phyloP scores from a whole-genome alignment of 1,140 invertebrate genomes.

The Pseudachorutes palmiensis region DNA sequence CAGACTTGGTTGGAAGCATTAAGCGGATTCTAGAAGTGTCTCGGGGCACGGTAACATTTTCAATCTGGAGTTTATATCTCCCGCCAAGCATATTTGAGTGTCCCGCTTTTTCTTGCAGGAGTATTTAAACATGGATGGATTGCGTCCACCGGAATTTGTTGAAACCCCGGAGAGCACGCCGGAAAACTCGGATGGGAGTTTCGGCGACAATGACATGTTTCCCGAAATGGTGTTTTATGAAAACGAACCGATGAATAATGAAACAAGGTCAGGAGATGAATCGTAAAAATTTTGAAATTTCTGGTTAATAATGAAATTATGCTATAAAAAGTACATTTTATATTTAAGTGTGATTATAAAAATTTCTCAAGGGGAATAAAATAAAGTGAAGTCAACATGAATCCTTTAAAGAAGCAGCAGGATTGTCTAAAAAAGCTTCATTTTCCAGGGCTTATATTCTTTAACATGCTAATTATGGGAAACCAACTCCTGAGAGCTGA shows the following conservation, averaged over 20 bases:
- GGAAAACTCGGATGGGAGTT: slow-evolving; percentile 25
- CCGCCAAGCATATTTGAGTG: slow-evolving; percentile 1
- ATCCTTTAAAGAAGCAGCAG: background rate
- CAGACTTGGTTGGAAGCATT: slow-evolving; percentile 75
- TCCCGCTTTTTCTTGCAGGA: slow-evolving; percentile 19
- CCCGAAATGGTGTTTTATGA: background rate
- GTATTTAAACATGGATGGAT: slow-evolving; percentile 29
- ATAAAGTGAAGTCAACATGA: background rate
- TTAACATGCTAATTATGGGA: too few relatives aligned
- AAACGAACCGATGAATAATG: background rate
- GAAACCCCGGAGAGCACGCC: slow-evolving; percentile 30
- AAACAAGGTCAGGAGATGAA: background rate
- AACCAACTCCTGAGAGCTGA: too few relatives aligned
- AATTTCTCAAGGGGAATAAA: background rate
- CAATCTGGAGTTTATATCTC: background rate
- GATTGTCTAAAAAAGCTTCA: too few relatives aligned
- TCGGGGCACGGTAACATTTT: slow-evolving; percentile 25
- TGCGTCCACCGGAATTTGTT: slow-evolving; percentile 11
- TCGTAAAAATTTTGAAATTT: background rate
- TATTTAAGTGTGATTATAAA: background rate
- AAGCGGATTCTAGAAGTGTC: slow-evolving; percentile 62
- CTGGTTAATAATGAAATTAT: too few relatives aligned
- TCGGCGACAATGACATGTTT: background rate
- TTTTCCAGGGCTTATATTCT: too few relatives aligned
- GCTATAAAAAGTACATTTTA: too few relatives aligned